Evolutionary conservation across 2,888 invertebrate species (phyloP), one percentile per base, ranked within the genome.

Genomic region (Oeneis ivallda): DNA sequence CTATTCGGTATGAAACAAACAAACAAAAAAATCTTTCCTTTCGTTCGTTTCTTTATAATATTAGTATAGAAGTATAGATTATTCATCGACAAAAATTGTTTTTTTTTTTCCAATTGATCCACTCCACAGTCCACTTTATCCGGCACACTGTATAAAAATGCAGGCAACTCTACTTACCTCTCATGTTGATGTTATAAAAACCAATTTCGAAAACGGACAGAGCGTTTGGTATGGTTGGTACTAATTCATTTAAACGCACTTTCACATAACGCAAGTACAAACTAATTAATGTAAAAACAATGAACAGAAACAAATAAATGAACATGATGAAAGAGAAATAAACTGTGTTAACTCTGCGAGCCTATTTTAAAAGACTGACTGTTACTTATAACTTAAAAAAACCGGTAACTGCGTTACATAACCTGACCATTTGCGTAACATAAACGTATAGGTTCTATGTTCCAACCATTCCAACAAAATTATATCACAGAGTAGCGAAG

Each of bases 111-210:
- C n/a, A n/a, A n/a, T n/a, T n/a, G n/a, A n/a, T n/a, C n/a, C n/a
- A n/a, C n/a, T n/a, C n/a, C n/a, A n/a, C n/a, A n/a, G n/a, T n/a
- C n/a, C n/a, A n/a, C n/a, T 26, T 26, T 26, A 4, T 1, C 26
- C 26, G 26, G 1, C 1, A 26, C 4, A 1, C 1, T 1, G 1
- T 26, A 5, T 26, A 26, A 26, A 26, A 26, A 26, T 26, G 5
- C 26, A 4, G 26, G 26, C 26, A 26, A 8, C 15, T 7, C 17
- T 3, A 37, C 54, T 37, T 4, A 54, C 54, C 54, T 37, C 34
- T 39, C 54, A 54, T 54, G 39, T 54, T 39, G 39, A 54, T 54
- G 39, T 54, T 54, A 13, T 39, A 54, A 17, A 17, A 54, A 19
- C 54, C 54, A 9, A 54, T 54, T 54, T 54, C 39, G 11, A 54